Base-by-base conservation (phyloP, 2,888 invertebrate genomes). In the Drosophila affinis region DNA sequence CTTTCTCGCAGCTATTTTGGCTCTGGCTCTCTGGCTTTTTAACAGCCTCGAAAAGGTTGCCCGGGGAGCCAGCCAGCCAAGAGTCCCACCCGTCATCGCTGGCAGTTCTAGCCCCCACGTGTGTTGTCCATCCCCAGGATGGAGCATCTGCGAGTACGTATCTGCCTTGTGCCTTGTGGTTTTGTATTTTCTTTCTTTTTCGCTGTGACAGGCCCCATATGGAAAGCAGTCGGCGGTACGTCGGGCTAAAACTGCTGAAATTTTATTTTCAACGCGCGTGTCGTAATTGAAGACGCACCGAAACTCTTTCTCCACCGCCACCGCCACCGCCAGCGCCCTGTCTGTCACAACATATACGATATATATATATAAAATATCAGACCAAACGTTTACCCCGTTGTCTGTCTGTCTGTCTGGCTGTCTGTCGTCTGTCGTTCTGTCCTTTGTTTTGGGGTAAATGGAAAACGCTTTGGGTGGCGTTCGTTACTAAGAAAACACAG, bases 401-500 rank as follows among this genome's bases (percentile, higher is more conserved):
- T 59, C 45, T 55, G 54, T 29, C 56, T 46, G 68, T 56, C 67
- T 17, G 21, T 3, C 3, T 21, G 21, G 3, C n/a, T 9, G 62
- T 59, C 27, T 55, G 24, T 10, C 56, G 69, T 57, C 67, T 10
- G 18, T 18, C n/a, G 6, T 3, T 18, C 7, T 27, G 39, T 56
- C 57, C 68, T 69, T 81, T 53, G 58, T 56, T 56, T 76, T 69
- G 74, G 67, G 74, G 60, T 75, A 86, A 86, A 86, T 86, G 88
- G 89, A 87, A 89, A 87, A 79, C 87, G 82, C 84, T 83, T 87
- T 89, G 87, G 89, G 87, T 89, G 87, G 87, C 89, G 78, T 83
- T 69, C 65, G 62, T 86, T 89, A 83, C 87, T 88, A 87, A 87
- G 87, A 87, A 87, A 87, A 89, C 83, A 86, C 63, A 34, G 76